A percentile compares a stretch with the other conserved stretches of the same genome.
Evolutionary conservation across 2,888 invertebrate genomes (phyloP).

Genomic region (Phaonia tiefii): DNA sequence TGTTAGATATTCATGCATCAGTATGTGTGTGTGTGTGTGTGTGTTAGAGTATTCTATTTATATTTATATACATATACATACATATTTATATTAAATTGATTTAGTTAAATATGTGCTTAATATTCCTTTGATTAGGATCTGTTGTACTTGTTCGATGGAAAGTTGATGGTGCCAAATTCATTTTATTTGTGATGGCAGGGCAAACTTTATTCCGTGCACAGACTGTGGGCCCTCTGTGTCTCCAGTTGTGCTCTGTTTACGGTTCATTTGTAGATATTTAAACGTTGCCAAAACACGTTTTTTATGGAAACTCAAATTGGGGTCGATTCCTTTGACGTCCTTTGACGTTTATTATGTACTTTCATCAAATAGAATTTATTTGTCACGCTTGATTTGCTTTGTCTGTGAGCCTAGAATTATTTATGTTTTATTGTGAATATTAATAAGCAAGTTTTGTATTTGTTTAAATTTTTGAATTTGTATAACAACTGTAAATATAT

Average conservation of each 20-base stretch:
- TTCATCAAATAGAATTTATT: too few relatives aligned
- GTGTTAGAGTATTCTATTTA: too few relatives aligned
- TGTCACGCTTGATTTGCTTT: too few relatives aligned
- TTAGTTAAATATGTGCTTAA: conserved; percentile 8
- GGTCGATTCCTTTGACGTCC: neutral
- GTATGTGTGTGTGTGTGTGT: neutral
- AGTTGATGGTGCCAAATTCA: conserved; percentile 32
- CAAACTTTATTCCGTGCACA: neutral
- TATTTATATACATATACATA: conserved; percentile 2
- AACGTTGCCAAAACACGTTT: conserved; percentile 19
- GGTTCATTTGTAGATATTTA: neutral
- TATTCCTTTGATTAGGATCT: conserved; percentile 10
- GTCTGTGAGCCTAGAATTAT: too few relatives aligned
- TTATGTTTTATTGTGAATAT: too few relatives aligned
- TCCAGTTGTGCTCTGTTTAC: neutral
- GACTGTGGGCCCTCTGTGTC: neutral
- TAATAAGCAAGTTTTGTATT: too few relatives aligned
- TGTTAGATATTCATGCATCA: neutral
- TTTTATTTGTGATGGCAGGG: neutral
- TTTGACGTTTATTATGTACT: too few relatives aligned
- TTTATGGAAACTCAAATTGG: neutral
- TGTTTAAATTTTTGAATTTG: too few relatives aligned
- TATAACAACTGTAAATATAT: too few relatives aligned
- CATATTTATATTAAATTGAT: conserved; percentile 13
- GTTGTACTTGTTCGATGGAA: neutral